Conservation (phyloP, 2,888 invertebrate species). For the Oscheius myriophilus region DNA sequence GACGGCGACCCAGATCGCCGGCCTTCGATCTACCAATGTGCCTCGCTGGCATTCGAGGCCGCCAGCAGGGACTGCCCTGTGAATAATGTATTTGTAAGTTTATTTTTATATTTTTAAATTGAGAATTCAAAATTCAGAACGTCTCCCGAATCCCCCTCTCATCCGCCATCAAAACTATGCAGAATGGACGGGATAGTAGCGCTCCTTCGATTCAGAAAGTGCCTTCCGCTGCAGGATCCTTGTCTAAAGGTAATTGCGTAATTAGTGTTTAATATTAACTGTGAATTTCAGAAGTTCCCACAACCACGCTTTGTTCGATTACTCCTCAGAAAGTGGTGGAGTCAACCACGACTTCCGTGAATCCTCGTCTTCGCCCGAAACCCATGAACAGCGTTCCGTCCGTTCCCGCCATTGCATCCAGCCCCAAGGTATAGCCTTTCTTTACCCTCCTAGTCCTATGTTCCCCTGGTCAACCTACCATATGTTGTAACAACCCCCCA, state of each 20-base stretch:
- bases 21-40: constrained; percentile 81
- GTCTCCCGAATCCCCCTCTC: constrained; percentile 43
- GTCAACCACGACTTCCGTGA: constrained; percentile 63
- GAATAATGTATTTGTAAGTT: constrained; percentile 73
- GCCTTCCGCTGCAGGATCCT: too few relatives aligned
- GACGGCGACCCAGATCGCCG: constrained; percentile 84
- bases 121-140: constrained; percentile 30
- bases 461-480: too few relatives aligned
- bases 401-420: constrained; percentile 25
- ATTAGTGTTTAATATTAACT: too few relatives aligned
- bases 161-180: constrained; percentile 15
- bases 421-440: constrained; percentile 30
- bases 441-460: background rate
- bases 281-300: constrained; percentile 6
- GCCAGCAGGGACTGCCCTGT: constrained; percentile 72
- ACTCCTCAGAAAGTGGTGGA: constrained; percentile 17
- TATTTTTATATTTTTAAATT: background rate
- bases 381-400: constrained; percentile 40
- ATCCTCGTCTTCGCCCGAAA: constrained; percentile 68
- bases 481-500: too few relatives aligned
- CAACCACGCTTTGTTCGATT: constrained; percentile 15
- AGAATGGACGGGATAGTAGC: too few relatives aligned
- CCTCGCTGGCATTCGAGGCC: constrained; percentile 72
- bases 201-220: too few relatives aligned
- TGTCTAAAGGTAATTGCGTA: too few relatives aligned